phyloP scores from a whole-genome alignment of 1,140 invertebrate species.

The Geopemphigus sp. region DNA sequence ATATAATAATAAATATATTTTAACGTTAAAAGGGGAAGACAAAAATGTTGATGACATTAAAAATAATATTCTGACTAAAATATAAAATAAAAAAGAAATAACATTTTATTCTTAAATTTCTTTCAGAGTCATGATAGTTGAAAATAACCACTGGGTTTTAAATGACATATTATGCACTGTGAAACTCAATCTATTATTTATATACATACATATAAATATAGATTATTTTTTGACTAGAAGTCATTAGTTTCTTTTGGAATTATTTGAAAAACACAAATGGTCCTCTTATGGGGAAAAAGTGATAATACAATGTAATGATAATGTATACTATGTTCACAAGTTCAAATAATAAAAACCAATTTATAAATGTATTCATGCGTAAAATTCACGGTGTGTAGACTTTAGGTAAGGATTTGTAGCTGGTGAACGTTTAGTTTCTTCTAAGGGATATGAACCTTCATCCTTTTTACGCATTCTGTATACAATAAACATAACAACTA shows the following conservation, averaged over 20 bases:
- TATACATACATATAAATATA: constrained; percentile 2
- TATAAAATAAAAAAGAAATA: neutral
- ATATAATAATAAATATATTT: too few relatives aligned
- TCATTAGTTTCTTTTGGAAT: constrained; percentile 22
- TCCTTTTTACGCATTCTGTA: constrained; percentile 99
- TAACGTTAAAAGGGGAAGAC: constrained; percentile 38
- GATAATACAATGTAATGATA: constrained; percentile 38
- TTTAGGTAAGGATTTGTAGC: constrained; percentile 87
- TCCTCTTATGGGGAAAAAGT: constrained; percentile 3
- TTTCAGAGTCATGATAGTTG: neutral
- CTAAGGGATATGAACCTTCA: constrained; percentile 95
- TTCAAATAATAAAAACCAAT: constrained; percentile 20
- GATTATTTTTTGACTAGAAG: constrained; percentile 3
- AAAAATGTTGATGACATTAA: neutral
- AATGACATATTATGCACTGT: neutral
- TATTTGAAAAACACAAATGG: neutral
- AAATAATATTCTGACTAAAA: constrained; percentile 14
- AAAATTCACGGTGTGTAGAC: constrained; percentile 89
- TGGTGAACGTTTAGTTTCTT: constrained; percentile 92
- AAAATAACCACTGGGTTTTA: neutral
- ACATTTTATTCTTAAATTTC: neutral
- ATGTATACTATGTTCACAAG: constrained; percentile 45
- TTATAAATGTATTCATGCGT: constrained; percentile 69
- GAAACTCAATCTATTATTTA: constrained; percentile 15
- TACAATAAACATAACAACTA: constrained; percentile 99